Percentiles rank a stretch among this genome's conserved stretches.
Conservation (phyloP, 2,797 vertebrate species). For the Apogon talboti region DNA sequence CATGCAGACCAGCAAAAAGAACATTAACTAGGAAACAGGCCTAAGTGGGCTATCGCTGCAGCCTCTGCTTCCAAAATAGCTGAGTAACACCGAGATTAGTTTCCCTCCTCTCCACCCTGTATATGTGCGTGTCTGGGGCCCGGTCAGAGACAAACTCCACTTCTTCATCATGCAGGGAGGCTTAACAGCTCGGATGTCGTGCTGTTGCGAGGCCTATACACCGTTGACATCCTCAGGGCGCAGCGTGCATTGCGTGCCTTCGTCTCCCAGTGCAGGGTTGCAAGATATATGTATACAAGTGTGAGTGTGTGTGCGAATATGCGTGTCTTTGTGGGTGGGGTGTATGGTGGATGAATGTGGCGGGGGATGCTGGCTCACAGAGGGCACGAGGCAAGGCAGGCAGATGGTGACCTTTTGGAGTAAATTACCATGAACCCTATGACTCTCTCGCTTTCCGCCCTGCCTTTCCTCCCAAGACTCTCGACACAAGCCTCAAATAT, state of each 20-base stretch:
- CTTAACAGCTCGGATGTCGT: constrained; percentile 41
- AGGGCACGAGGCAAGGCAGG: constrained; percentile 64
- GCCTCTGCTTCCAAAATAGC: neutral
- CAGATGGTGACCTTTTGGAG: constrained; percentile 85
- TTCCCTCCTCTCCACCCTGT: neutral
- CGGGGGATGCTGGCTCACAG: constrained; percentile 50
- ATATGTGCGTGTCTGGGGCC: constrained; percentile 12
- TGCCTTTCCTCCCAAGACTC: neutral
- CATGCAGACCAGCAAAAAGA: no score
- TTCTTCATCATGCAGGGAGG: constrained; percentile 32
- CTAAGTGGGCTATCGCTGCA: neutral
- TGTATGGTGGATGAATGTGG: constrained; percentile 23
- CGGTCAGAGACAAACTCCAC: no score
- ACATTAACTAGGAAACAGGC: neutral
- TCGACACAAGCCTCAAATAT: neutral
- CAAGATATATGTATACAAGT: constrained; percentile 24
- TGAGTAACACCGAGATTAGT: neutral
- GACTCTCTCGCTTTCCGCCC: constrained; percentile 55
- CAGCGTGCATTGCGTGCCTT: constrained; percentile 27
- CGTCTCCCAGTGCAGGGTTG: constrained; percentile 7
- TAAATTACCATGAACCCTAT: constrained; percentile 80
- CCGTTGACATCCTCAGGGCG: constrained; percentile 25
- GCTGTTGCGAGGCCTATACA: constrained; percentile 29
- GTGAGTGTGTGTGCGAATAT: neutral
- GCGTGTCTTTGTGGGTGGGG: neutral